Conservation (phyloP, 2,888 invertebrate species). For the Hartigia nigra region DNA sequence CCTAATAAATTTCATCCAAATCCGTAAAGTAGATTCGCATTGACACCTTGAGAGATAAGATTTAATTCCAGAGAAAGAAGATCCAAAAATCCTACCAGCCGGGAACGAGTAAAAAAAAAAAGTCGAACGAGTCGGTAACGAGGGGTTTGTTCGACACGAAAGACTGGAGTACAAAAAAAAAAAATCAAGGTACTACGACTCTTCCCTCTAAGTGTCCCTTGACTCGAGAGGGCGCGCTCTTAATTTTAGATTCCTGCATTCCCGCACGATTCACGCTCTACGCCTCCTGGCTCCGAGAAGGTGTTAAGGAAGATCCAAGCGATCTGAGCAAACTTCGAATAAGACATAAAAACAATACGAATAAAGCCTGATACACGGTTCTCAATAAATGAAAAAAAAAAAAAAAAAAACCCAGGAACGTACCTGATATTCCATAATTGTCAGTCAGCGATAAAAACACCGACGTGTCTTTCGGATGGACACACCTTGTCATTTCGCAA, state of each 20-base stretch:
- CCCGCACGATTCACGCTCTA: conserved; percentile 18
- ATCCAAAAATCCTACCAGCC: conserved; percentile 25
- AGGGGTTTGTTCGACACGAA: conserved; percentile 32
- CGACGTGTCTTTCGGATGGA: background rate
- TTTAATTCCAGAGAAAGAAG: background rate
- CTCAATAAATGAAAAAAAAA: too few species aligned
- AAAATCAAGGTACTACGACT: conserved; percentile 17
- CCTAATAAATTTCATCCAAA: background rate
- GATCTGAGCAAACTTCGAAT: background rate
- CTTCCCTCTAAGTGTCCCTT: conserved; percentile 10
- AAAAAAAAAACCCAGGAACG: background rate
- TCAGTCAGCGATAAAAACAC: background rate
- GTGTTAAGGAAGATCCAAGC: background rate
- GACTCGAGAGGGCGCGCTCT: conserved; percentile 32
- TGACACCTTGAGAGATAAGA: background rate
- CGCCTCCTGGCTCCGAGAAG: background rate
- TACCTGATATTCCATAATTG: background rate
- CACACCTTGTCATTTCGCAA: background rate
- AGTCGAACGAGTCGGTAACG: conserved; percentile 19
- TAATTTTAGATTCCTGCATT: conserved; percentile 46
- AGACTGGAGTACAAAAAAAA: conserved; percentile 34
- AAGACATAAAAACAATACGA: background rate
- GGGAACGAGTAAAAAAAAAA: conserved; percentile 12
- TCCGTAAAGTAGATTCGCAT: background rate
- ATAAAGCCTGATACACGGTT: too few species aligned